Evolutionary conservation across 2,113 vertebrate species (phyloP).

Genomic region (Pongo pygmaeus): DNA sequence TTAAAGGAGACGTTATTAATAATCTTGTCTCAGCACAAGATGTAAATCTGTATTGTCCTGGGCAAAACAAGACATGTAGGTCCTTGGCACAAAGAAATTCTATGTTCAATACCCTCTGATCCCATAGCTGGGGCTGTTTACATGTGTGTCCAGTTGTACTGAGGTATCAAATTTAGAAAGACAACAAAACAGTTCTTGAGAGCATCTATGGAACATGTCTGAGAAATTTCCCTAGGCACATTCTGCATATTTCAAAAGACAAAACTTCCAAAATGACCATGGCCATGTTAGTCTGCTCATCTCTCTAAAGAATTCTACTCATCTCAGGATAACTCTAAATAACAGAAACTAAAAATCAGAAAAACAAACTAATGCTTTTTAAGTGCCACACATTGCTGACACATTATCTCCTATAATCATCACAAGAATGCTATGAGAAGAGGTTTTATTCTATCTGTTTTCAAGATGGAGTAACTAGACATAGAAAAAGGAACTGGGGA

Average conservation of each 20-base stretch:
- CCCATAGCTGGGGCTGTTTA: not conserved
- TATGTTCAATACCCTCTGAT: not conserved
- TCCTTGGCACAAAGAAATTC: not conserved
- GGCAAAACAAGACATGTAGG: not conserved
- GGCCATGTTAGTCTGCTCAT: not conserved
- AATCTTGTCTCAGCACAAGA: not conserved
- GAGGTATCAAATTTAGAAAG: not conserved
- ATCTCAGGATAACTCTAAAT: not conserved
- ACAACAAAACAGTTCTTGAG: not conserved
- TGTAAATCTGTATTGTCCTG: not conserved
- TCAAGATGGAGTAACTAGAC: not conserved
- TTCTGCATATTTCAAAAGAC: constrained; percentile 20
- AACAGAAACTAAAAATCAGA: not conserved
- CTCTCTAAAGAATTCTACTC: not conserved
- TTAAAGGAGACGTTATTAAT: not conserved
- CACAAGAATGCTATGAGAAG: not conserved
- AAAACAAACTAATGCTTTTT: not conserved
- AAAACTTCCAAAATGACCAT: not conserved
- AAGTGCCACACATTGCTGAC: not conserved
- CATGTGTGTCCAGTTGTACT: fast-evolving
- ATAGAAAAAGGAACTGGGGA: not conserved
- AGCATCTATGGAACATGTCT: not conserved
- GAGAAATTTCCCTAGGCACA: not conserved
- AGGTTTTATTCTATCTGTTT: not conserved
- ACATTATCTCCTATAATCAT: not conserved